Evolutionary conservation across 2,888 invertebrate species (phyloP), one percentile per base, ranked within the genome.

Genomic region (Congeria kusceri): DNA sequence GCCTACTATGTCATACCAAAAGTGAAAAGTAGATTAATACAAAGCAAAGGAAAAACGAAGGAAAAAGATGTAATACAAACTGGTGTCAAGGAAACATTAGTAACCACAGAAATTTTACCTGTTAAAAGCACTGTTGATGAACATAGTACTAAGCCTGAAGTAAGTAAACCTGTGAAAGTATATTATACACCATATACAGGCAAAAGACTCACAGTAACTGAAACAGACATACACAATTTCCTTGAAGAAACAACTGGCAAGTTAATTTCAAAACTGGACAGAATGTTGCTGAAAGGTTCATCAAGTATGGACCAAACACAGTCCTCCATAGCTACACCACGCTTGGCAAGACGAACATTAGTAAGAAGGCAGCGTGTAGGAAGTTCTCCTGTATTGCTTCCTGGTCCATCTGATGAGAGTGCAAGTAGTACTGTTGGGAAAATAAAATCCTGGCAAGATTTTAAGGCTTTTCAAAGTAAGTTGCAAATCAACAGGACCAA

Each of bases 201-300:
- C 15, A 39, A 39, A 39, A 39, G 39, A 39, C 39, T 11, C 39
- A 9, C 39, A 39, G 3, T 53, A 7, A 25, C 1, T 53, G 53
- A 53, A 25, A 53, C 53, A 15, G 53, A 53, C 25, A 23, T 53
- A 53, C 25, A 20, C 3, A 59, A 67, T 46, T 84, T 90, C 64
- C 74, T 90, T n/a, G 80, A 78, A 49, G 66, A 73, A 28, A 88
- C 88, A 3, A 68, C 80, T 27, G 86, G 86, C 25, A 84, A 82
- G 28, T 77, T 89, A 44, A 83, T 85, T 61, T 69, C 77, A 29
- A 86, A 89, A 68, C 79, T 90, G n/a, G 90, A 90, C 67, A 84
- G 77, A 63, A 62, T 82, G 29, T 69, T 90, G n/a, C 59, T 87
- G 7, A 75, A 80, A 44, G 68, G 66, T 13, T 3, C 53, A 3